Evolutionary conservation across 1,140 invertebrate species (phyloP).

Genomic region (Cotesia vestalis): DNA sequence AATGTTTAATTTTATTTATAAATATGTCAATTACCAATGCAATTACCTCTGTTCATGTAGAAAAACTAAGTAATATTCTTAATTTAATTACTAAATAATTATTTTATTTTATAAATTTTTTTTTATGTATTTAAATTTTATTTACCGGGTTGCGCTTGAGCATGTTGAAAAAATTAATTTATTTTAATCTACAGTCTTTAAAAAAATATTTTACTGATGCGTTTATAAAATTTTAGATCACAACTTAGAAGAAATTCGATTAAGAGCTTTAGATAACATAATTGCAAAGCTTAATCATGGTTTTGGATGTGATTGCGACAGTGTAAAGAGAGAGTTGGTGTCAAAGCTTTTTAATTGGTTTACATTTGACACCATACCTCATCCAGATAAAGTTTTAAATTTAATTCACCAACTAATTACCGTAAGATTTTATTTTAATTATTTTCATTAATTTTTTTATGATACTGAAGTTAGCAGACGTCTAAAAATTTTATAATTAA

Average conservation of each 20-base stretch:
- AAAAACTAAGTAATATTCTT: conserved; percentile 22
- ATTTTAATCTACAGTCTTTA: background rate
- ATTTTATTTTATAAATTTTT: background rate
- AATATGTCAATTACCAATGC: conserved; percentile 16
- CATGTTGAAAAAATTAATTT: background rate
- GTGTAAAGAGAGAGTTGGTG: conserved; percentile 58
- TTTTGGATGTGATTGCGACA: conserved; percentile 56
- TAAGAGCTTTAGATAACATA: conserved; percentile 58
- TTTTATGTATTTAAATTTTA: too few species aligned
- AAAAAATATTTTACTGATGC: background rate
- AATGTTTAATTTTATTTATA: conserved; percentile 9
- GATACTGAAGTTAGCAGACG: background rate
- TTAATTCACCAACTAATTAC: conserved; percentile 56
- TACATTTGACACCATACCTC: conserved; percentile 48
- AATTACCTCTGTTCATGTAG: conserved; percentile 18
- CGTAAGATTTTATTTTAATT: conserved; percentile 46
- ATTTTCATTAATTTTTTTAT: conserved; percentile 6
- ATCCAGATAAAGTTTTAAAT: conserved; percentile 58
- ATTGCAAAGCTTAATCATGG: conserved; percentile 61
- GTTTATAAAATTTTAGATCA: conserved; percentile 52
- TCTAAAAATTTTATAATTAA: too few species aligned
- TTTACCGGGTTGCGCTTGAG: too few species aligned
- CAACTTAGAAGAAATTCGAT: conserved; percentile 57
- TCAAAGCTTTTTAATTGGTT: conserved; percentile 64
- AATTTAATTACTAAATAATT: background rate